Percentiles rank a stretch among this genome's conserved stretches.
These are phyloP conservation scores for Morpho achilles DNA, from an alignment of 2,888 invertebrate species.

Conservation along the genomic window DNA sequence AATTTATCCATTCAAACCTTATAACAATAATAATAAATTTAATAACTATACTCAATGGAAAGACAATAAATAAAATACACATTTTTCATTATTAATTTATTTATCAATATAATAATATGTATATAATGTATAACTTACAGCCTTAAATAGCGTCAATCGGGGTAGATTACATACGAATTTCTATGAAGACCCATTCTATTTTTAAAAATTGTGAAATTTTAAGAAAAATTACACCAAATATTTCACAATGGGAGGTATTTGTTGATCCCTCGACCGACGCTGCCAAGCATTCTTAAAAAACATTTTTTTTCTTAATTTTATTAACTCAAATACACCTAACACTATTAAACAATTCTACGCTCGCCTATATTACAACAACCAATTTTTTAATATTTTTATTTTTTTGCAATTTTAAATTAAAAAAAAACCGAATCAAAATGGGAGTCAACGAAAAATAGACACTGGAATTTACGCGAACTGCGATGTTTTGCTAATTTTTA, in stretches of 20 bases:
- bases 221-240: constrained; percentile 44
- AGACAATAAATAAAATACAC: constrained; percentile 23
- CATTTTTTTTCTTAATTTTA: constrained; percentile 49
- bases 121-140: constrained; percentile 78
- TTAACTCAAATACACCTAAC: constrained; percentile 36
- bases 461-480: constrained; percentile 28
- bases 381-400: constrained; percentile 38
- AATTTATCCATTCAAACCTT: too few species aligned
- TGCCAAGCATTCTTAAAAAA: constrained; percentile 55
- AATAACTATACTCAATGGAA: neutral
- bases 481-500: constrained; percentile 16
- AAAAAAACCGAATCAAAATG: constrained; percentile 16
- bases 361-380: constrained; percentile 66
- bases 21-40: too few species aligned
- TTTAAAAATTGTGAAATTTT: constrained; percentile 31
- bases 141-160: constrained; percentile 51
- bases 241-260: constrained; percentile 24
- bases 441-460: constrained; percentile 23
- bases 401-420: constrained; percentile 23
- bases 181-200: constrained; percentile 20
- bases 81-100: constrained; percentile 75
- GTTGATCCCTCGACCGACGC: constrained; percentile 35
- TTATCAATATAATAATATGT: constrained; percentile 78
- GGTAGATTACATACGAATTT: constrained; percentile 18
- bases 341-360: constrained; percentile 41